Conservation (phyloP, 2,797 vertebrate species). For the Poeciliopsis paucimaculata region DNA sequence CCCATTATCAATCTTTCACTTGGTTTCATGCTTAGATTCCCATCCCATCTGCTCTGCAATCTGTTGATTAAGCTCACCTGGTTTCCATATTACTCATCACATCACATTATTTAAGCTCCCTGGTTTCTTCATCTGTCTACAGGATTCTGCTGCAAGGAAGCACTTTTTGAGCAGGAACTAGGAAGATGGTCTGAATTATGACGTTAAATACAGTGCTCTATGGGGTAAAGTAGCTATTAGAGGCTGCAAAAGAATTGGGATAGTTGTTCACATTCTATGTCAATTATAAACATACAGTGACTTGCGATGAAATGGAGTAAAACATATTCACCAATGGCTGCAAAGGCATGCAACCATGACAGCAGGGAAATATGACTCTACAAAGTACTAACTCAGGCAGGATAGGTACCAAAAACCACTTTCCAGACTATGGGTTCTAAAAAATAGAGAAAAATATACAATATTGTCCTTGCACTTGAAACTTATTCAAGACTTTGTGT, state of each 20-base stretch:
- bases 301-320: background rate
- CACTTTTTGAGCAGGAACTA: background rate
- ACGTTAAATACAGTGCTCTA: background rate
- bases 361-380: background rate
- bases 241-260: background rate
- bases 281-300: background rate
- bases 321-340: background rate
- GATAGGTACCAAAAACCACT: background rate
- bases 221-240: background rate
- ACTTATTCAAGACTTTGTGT: background rate
- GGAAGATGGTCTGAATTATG: background rate
- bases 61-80: background rate
- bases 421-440: background rate
- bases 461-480: background rate
- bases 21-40: background rate
- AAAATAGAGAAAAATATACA: background rate
- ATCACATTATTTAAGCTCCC: background rate
- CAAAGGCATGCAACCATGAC: background rate
- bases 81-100: background rate
- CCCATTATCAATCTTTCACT: background rate
- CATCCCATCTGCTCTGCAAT: background rate
- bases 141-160: background rate
- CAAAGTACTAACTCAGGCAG: background rate
- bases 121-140: background rate
- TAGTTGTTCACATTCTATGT: background rate